Evolutionary conservation across 2,797 vertebrate species (phyloP).

Genomic region (Simalia tracyae): DNA sequence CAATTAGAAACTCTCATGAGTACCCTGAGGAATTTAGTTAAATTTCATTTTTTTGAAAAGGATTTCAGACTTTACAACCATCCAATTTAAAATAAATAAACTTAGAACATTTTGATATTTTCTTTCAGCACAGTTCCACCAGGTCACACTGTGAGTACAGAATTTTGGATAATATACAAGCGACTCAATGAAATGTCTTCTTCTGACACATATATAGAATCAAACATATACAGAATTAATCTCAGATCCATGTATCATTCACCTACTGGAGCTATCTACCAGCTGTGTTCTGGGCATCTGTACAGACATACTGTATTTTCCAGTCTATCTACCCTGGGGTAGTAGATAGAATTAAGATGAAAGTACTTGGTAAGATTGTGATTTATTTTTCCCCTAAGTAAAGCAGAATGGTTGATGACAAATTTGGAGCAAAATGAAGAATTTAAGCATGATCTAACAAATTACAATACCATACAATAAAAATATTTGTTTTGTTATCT

Average conservation of each 20-base stretch:
- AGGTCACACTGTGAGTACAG: not conserved
- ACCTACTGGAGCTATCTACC: not conserved
- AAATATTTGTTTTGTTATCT: not conserved
- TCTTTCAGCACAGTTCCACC: not conserved
- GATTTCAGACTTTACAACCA: not conserved
- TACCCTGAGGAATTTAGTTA: not conserved
- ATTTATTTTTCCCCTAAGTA: not conserved
- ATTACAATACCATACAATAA: not conserved
- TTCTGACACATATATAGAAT: not conserved
- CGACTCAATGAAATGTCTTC: accelerated
- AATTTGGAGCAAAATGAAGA: not conserved
- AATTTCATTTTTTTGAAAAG: not conserved
- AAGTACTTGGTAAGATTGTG: not conserved
- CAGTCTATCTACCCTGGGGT: no score
- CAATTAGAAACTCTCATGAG: not conserved
- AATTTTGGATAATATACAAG: conserved; percentile 18
- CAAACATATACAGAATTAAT: not conserved
- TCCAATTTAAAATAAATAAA: not conserved
- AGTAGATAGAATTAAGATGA: no score
- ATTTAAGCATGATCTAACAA: not conserved
- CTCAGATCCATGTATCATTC: not conserved
- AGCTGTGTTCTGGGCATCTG: not conserved
- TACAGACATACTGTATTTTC: no score
- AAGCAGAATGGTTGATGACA: not conserved
- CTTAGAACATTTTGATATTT: not conserved